Conservation (phyloP, 2,113 vertebrate genomes). For the Zosterops japonicus region DNA sequence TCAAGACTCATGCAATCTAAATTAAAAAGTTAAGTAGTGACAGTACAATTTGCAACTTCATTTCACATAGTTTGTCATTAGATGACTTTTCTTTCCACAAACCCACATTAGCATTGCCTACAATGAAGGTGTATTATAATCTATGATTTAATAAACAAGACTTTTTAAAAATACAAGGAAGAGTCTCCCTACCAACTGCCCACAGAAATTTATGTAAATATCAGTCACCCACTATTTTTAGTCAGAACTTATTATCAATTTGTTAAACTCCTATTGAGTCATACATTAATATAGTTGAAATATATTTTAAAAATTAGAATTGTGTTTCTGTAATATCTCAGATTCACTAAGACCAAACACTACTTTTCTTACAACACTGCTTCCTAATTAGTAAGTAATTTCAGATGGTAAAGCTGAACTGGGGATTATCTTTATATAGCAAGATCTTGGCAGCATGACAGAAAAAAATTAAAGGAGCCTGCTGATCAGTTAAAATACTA, state of each 20-base stretch:
- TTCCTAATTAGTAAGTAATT: not conserved
- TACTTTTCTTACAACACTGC: not conserved
- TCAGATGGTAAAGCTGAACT: not conserved
- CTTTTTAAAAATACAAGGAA: not conserved
- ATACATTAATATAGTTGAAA: not conserved
- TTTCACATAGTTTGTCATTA: not conserved
- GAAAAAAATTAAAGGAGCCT: constrained; percentile 57
- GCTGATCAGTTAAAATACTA: constrained; percentile 42
- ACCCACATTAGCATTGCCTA: not conserved
- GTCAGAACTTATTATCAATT: not conserved
- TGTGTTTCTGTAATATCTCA: not conserved
- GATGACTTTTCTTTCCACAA: not conserved
- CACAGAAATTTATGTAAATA: not conserved
- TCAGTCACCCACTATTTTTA: not conserved
- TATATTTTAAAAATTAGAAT: not conserved
- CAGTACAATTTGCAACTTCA: not conserved
- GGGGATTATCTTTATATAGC: constrained; percentile 31
- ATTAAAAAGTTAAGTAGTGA: not conserved
- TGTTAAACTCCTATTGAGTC: not conserved
- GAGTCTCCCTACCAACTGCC: not conserved
- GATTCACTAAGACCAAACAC: not conserved
- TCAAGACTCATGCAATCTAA: not conserved
- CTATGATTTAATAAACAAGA: not conserved
- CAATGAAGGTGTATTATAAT: not conserved
- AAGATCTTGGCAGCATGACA: constrained; percentile 43